Evolutionary conservation across 2,113 vertebrate genomes (phyloP).

Genomic region (Willisornis vidua): DNA sequence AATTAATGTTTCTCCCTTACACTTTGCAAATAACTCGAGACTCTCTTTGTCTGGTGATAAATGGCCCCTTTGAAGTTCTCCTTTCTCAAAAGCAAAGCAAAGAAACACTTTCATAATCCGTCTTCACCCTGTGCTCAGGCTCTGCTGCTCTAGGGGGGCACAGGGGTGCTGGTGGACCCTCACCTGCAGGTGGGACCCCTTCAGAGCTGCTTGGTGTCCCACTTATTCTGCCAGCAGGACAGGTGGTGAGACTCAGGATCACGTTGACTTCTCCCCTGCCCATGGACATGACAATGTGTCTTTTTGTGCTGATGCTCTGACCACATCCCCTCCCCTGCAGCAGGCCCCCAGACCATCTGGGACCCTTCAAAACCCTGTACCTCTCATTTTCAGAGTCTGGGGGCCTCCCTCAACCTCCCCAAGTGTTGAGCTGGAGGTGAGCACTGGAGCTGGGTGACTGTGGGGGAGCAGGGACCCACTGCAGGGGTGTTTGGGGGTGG

Average conservation of each 20-base stretch:
- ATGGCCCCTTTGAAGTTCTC: conserved; percentile 62
- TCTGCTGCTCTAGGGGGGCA: not conserved
- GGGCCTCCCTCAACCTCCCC: accelerated
- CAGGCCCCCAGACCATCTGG: not conserved
- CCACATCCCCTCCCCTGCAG: accelerated
- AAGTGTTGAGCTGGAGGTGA: accelerated
- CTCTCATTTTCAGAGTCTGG: not conserved
- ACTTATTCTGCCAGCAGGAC: not conserved
- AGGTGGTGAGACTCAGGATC: not conserved
- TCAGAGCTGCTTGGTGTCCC: not conserved
- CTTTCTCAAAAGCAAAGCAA: conserved; percentile 61
- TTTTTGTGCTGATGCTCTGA: not conserved
- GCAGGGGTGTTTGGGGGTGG: accelerated
- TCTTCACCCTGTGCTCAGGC: not conserved
- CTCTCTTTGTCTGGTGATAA: conserved; percentile 60
- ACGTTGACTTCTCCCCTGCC: accelerated
- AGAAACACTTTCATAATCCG: conserved; percentile 55
- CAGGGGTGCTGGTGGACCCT: not conserved
- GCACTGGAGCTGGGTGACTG: accelerated
- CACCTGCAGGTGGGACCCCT: not conserved
- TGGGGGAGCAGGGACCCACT: not conserved
- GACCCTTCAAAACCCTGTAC: not conserved
- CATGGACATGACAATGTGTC: accelerated
- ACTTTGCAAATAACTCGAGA: conserved; percentile 42
- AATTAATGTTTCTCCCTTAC: conserved; percentile 52